Base-by-base conservation (phyloP, 2,888 invertebrate genomes). In the Meandrusa payeni region DNA sequence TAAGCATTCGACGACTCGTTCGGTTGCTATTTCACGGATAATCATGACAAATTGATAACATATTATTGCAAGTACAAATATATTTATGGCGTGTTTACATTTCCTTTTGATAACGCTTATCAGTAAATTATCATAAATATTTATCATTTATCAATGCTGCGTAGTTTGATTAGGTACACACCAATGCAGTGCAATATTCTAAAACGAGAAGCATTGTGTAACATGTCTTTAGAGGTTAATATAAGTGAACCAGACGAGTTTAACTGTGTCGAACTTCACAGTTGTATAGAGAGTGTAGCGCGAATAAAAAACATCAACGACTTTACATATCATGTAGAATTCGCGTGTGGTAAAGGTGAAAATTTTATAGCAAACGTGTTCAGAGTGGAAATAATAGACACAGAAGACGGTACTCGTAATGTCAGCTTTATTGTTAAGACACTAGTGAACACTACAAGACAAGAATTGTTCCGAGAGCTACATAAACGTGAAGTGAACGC, bases 181-280 rank as follows among this genome's bases (percentile, higher is more conserved):
- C 15, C 24, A 12, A 22, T 41, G n/a, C 6, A 38, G 41, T 37
- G 13, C 12, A 7, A 26, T 24, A 34, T 17, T 3, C 13, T 27
- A 3, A n/a, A n/a, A n/a, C n/a, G n/a, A n/a, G n/a, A n/a, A n/a
- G n/a, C n/a, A n/a, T n/a, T n/a, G n/a, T n/a, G n/a, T 5, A 12
- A 11, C 1, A 85, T 86, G 85, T 86, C 85, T 59, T 57, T 86
- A 48, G 81, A 86, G 52, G 83, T 86, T n/a, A 79, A 85, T 52
- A 61, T 80, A 33, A 80, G 80, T 65, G 83, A 86, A 61, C 78
- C 81, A 1, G 83, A 82, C 22, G 83, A 83, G 41, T 83, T 85
- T 46, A 79, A 82, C 12, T 70, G 70, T 44, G 44, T 55, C 11
- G 77, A 82, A 67, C 61, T 86, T 3, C 85, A 86, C 41, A 64